Evolutionary conservation across 2,797 vertebrate genomes (phyloP), one percentile per base, ranked within the genome.

Genomic region (Rhinella marina): DNA sequence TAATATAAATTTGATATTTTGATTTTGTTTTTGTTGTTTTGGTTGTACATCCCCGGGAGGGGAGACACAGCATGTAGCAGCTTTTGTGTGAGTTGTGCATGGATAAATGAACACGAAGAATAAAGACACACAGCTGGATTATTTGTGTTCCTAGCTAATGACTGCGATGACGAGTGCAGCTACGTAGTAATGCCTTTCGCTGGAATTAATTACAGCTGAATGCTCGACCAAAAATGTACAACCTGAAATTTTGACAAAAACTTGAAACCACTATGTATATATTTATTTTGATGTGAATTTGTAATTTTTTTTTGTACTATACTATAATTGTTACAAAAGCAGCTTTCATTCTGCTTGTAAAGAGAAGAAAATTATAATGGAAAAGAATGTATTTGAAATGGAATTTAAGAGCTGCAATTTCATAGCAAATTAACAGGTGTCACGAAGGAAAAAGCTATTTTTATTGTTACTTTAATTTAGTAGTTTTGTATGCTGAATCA

Each of bases 101-200:
- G 59, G 80, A 50, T 81, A 81, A 64, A 64, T 66, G 80, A 50
- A 52, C 80, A 66, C 41, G 32, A 50, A 64, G 59, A 81, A 62
- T 81, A 62, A 64, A 81, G 62, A 59, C 61, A 64, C 79, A 50
- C 80, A 81, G 80, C 59, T 25, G 61, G 62, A 66, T 66, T 81
- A 66, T 83, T 68, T 83, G 81, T 68, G 52, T 50, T 81, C 61
- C 59, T 41, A 1, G 16, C 59, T 81, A 66, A 81, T 64, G 80
- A 81, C 61, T 66, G 80, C 16, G 41, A 50, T 41, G 10, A 81
- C n/a, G 21, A 64, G 61, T 17, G 80, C 80, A 25, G 61, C 23
- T 81, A n/a, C n/a, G n/a, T n/a, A 66, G 80, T 81, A 50, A 64
- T 81, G 61, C 61, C 80, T 64, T 81, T 64, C 61, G 56, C 32